Base-by-base conservation (phyloP, 2,888 invertebrate genomes). In the Orthosia gracilis region DNA sequence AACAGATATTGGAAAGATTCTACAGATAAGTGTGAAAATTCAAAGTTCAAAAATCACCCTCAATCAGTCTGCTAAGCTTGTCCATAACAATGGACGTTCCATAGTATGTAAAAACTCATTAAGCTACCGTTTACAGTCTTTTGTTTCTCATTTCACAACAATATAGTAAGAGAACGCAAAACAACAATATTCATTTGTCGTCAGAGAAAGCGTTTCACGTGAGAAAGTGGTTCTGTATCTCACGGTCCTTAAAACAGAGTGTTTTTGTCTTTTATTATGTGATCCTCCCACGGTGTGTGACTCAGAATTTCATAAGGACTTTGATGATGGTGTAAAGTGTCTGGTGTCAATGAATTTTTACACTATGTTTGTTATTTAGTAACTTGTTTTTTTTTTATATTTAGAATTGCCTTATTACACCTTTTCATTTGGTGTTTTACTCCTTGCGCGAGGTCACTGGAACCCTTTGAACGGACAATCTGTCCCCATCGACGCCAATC, bases 181-280 rank as follows among this genome's bases (percentile, higher is more conserved):
- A 68, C 73, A 70, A 76, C 68, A 69, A 68, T 64, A 68, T 81
- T n/a, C 7, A 66, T 74, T 73, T 71, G 68, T 76, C 64, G 54
- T 61, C 63, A 66, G 86, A 77, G 87, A 86, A 86, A 85, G 82
- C 68, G 73, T 55, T 80, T 78, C 73, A 82, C 52, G 59, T 40
- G 85, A 63, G 86, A 87, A 87, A 86, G 84, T 78, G 73, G 78
- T 73, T 67, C 66, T 58, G 58, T 64, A 57, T 50, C 52, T 57
- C 64, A 69, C 52, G 55, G 70, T 80, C 84, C 84, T 78, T 82
- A 65, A 31, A 74, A 49, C 74, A 40, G 66, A 50, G 40, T 78
- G 72, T 76, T 69, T 77, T 76, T 76, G 40, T 58, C 5, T 76
- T 76, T 73, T 73, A 71, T 70, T 71, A 61, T 68, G 26, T 50